Conservation (phyloP, 2,797 vertebrate genomes). For the Amblyopsis hoosieri region DNA sequence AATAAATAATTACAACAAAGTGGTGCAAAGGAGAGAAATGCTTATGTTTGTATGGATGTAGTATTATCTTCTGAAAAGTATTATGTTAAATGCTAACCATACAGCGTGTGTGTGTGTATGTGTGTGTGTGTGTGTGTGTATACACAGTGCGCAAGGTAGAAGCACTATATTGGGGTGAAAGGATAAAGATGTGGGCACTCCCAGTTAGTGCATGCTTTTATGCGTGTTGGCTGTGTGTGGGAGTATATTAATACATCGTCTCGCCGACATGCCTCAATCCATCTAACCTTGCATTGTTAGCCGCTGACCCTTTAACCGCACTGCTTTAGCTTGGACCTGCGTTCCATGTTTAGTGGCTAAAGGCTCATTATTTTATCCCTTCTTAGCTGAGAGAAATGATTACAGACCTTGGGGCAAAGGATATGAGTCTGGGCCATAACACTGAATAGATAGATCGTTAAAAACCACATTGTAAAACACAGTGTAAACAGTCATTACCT, state of each 20-base stretch:
- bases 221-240: conserved; percentile 38
- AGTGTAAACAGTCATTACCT: conserved; percentile 68
- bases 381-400: conserved; percentile 39
- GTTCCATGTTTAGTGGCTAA: conserved; percentile 30
- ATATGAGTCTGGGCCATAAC: conserved; percentile 46
- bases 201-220: conserved; percentile 20
- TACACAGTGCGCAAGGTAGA: conserved; percentile 1
- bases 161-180: conserved; percentile 17
- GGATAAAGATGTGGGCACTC: conserved; percentile 29
- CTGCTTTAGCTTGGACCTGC: conserved; percentile 27
- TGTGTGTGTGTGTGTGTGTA: conserved; percentile 2
- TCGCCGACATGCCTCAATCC: conserved; percentile 50
- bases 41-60: too few relatives aligned
- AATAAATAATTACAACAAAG: too few relatives aligned
- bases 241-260: conserved; percentile 43
- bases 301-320: conserved; percentile 40
- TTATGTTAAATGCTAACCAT: too few relatives aligned
- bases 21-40: too few relatives aligned
- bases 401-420: conserved; percentile 34
- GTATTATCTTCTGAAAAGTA: too few relatives aligned
- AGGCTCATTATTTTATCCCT: conserved; percentile 45
- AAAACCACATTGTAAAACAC: conserved; percentile 40
- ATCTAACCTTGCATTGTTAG: conserved; percentile 51
- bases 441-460: conserved; percentile 49
- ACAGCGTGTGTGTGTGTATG: conserved; percentile 3